Conservation (phyloP, 2,888 invertebrate genomes). For the Lochmaea capreae region DNA sequence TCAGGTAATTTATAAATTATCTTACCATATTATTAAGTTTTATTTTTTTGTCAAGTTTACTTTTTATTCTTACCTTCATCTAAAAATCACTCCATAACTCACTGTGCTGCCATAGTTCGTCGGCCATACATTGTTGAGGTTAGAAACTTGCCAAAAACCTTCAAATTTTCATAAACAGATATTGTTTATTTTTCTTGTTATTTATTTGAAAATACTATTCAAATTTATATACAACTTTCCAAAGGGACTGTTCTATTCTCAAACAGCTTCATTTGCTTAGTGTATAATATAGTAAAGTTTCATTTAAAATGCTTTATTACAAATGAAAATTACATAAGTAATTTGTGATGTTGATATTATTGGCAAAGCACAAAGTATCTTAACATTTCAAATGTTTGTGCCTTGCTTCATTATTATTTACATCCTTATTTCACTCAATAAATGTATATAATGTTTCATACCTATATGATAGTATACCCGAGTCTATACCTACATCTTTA, state of each 20-base stretch:
- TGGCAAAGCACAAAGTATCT: too few species aligned
- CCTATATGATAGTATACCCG: too few species aligned
- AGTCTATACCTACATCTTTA: too few species aligned
- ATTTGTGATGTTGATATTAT: neutral
- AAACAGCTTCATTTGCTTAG: neutral
- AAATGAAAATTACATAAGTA: neutral
- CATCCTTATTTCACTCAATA: too few species aligned
- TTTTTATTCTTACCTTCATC: conserved; percentile 22
- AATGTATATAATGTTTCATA: too few species aligned
- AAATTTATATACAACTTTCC: neutral
- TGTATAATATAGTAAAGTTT: neutral
- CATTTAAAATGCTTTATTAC: too few species aligned
- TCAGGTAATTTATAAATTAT: conserved; percentile 57
- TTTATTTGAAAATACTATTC: neutral
- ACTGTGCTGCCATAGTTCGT: neutral
- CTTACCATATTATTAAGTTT: neutral
- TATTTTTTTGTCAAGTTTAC: neutral
- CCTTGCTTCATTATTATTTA: too few species aligned
- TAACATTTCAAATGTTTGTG: too few species aligned
- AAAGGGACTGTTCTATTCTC: neutral
- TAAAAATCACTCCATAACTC: neutral
- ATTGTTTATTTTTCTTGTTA: conserved; percentile 4
- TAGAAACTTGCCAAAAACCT: conserved; percentile 15
- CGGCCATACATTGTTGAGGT: conserved; percentile 17
- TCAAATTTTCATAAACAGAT: neutral